Evolutionary conservation across 2,888 invertebrate species (phyloP).

Genomic region (Rhamnusium bicolor): DNA sequence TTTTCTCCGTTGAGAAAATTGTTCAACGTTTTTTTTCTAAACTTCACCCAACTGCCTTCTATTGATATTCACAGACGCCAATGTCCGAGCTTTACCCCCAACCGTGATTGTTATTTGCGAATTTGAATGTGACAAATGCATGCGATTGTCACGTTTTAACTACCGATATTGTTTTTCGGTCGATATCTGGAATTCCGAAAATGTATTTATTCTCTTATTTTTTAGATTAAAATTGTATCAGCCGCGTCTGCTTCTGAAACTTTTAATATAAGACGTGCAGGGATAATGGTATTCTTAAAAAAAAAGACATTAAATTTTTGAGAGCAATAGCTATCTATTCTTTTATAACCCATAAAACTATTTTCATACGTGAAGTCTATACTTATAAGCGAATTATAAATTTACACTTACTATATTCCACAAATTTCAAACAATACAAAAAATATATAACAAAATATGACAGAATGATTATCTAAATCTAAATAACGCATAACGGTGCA

Average conservation of each 20-base stretch:
- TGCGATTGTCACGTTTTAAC: constrained; percentile 45
- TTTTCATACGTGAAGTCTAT: too few relatives aligned
- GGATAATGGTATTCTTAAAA: neutral
- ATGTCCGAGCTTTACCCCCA: constrained; percentile 38
- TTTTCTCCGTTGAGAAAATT: neutral
- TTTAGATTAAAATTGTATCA: constrained; percentile 6
- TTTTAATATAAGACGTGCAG: neutral
- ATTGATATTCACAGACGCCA: constrained; percentile 7
- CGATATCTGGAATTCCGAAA: constrained; percentile 26
- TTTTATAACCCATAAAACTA: too few relatives aligned
- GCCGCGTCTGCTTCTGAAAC: neutral
- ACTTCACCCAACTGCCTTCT: neutral
- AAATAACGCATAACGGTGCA: too few relatives aligned
- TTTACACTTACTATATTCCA: too few relatives aligned
- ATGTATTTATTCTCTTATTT: constrained; percentile 13
- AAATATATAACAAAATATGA: too few relatives aligned
- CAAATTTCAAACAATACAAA: too few relatives aligned
- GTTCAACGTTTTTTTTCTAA: neutral
- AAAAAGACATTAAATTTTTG: neutral
- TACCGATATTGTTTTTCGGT: constrained; percentile 34
- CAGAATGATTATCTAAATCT: too few relatives aligned
- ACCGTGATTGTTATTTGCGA: constrained; percentile 63
- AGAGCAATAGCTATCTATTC: neutral
- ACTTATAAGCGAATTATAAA: too few relatives aligned
- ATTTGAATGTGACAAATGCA: constrained; percentile 63